Evolutionary conservation across 2,888 invertebrate species (phyloP), one percentile per base, ranked within the genome.

Genomic region (Agrochola litura): DNA sequence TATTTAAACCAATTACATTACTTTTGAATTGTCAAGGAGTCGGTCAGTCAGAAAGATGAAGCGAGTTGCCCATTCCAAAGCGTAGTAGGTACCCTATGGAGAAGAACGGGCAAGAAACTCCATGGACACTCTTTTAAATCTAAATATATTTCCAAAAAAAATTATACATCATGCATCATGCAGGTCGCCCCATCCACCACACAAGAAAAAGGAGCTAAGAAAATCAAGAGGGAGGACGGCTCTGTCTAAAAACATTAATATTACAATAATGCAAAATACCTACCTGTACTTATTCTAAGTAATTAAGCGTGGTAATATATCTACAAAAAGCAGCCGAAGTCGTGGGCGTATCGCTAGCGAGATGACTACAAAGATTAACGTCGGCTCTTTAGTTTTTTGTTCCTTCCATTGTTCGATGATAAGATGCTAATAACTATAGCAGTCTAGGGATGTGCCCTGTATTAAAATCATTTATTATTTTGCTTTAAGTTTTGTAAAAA

Each of bases 331-430:
- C 77, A 43, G 63, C 19, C 70, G 6, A 73, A 80, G 43, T 76
- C 69, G 64, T 73, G 80, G 83, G 79, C 79, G 85, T 85, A 81
- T 79, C 73, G 64, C 77, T 74, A 81, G 77, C 78, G 77, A 84
- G 84, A 86, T 88, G 89, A 87, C 88, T 88, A 81, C 82, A 76
- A 79, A 88, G 88, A 90, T 91, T 85, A 90, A 86, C 77, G 79
- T 89, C 83, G 88, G 87, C 84, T 86, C 82, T 89, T 89, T 87
- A 88, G 73, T 89, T 92, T 91, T 92, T 91, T 90, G 82, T 72
- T 74, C 56, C 41, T 12, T 68, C 86, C 83, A 91, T 91, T 92
- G 91, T 92, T 90, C 87, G 81, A 78, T 88, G 89, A 90, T 90
- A 89, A 88, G 87, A 86, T 86, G 84, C 81, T 89, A 89, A 90